Evolutionary conservation across 2,113 vertebrate genomes (phyloP), one percentile per base, ranked within the genome.

Genomic region (Salminus brasiliensis): DNA sequence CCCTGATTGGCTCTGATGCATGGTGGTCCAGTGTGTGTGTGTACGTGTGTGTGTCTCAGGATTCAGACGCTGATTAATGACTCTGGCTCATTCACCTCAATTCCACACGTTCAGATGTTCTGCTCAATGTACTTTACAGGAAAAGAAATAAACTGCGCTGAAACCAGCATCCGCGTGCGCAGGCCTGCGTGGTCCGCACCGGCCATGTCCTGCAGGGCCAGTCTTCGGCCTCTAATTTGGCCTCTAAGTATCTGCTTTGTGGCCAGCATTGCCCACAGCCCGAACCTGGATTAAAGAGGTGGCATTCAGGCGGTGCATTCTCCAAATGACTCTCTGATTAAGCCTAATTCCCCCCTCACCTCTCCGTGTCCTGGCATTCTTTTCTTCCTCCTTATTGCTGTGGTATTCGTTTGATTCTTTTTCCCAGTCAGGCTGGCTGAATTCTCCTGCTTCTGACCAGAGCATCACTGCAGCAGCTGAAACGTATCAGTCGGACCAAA

Each of bases 311-410:
- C 77, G 80, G 81, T 15, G 76, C 85, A 87, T 88, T 88, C 83
- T 86, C 63, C 13, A 73, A 80, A 71, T 79, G 47, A 82, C 83
- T 88, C 74, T 69, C 78, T 72, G 81, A 89, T 87, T 83, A 86
- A 43, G 81, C 78, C 72, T 87, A 85, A 90, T 85, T 88, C 72
- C 73, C 76, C 47, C 69, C 60, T 87, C 84, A 87, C 86, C 83
- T 83, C 82, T 55, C 41, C 11, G 16, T 79, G 47, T 84, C 79
- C 84, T 25, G 15, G 78, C 81, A 78, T 85, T 88, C 81, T 78
- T 76, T 34, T 15, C 2, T 49, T 6, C 29, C 41, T 81, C 85
- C 45, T 82, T 87, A 80, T 89, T 88, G 88, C 74, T 66, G 79
- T 81, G 83, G 72, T 81, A 85, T 88, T 87, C 86, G 62, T 65